These are phyloP conservation scores for Tipula lateralis DNA, from an alignment of 2,888 invertebrate genomes.

Conservation along the genomic window DNA sequence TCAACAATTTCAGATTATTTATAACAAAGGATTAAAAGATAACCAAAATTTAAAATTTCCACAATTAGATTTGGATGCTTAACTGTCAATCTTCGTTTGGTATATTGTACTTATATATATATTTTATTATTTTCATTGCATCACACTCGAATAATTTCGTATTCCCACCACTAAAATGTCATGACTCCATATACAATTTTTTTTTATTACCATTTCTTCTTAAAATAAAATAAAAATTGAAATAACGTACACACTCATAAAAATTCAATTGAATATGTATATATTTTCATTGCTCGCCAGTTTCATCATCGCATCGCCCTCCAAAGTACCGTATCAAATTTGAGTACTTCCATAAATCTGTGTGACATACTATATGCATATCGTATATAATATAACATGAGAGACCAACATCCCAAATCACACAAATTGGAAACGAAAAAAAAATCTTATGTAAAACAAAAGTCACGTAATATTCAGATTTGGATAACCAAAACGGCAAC, in stretches of 20 bases:
- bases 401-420: conserved; percentile 11
- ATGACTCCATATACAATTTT: neutral
- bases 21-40: neutral
- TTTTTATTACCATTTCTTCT: neutral
- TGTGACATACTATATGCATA: neutral
- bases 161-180: conserved; percentile 5
- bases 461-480: conserved; percentile 24
- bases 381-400: neutral
- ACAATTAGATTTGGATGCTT: neutral
- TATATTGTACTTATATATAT: neutral
- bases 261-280: neutral
- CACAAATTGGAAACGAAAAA: neutral
- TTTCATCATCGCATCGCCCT: neutral
- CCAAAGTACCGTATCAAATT: neutral
- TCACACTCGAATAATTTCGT: neutral
- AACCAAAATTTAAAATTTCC: neutral
- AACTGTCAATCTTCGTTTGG: neutral
- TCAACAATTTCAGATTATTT: neutral
- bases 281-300: neutral
- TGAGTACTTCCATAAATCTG: conserved; percentile 24
- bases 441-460: neutral
- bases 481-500: neutral
- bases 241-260: conserved; percentile 4
- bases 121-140: neutral
- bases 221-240: neutral